Percentiles rank a stretch among this genome's conserved stretches.
These are phyloP conservation scores for Sakesphorus luctuosus DNA, from an alignment of 2,113 vertebrate species.

Conservation along the genomic window DNA sequence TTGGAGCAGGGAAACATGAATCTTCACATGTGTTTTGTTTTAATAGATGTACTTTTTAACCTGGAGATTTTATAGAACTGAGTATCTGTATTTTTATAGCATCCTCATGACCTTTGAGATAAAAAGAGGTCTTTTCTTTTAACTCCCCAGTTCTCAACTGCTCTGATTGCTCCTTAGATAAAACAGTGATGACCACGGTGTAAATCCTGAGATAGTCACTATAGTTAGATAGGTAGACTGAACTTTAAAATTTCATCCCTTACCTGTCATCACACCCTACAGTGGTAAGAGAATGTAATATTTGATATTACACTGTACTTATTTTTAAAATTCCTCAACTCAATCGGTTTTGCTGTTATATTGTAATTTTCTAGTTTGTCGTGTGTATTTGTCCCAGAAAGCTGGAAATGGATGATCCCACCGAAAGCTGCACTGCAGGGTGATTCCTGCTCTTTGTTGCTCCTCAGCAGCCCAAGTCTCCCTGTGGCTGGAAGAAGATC, in stretches of 20 bases:
- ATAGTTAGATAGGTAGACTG: conserved; percentile 18
- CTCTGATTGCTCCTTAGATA: conserved; percentile 58
- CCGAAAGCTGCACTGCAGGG: background rate
- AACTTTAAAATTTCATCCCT: conserved; percentile 50
- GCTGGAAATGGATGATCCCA: background rate
- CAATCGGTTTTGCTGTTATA: background rate
- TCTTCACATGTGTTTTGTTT: conserved; percentile 2
- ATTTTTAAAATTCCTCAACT: background rate
- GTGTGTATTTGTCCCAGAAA: background rate
- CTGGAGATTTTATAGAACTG: conserved; percentile 1
- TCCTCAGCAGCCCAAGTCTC: background rate
- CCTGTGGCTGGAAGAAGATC: background rate
- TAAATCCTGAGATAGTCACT: conserved; percentile 29
- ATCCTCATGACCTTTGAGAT: conserved; percentile 45
- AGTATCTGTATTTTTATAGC: conserved; percentile 24
- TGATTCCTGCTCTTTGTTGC: background rate
- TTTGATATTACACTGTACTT: background rate
- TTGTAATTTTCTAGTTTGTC: background rate
- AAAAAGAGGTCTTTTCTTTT: conserved; percentile 52
- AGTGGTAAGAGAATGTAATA: background rate
- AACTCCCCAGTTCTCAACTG: conserved; percentile 45
- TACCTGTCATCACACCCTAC: background rate
- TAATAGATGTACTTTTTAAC: conserved; percentile 31
- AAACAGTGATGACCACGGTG: conserved; percentile 16
- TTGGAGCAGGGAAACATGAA: background rate